Conservation (phyloP, 2,113 vertebrate genomes). For the Colaptes auratus region DNA sequence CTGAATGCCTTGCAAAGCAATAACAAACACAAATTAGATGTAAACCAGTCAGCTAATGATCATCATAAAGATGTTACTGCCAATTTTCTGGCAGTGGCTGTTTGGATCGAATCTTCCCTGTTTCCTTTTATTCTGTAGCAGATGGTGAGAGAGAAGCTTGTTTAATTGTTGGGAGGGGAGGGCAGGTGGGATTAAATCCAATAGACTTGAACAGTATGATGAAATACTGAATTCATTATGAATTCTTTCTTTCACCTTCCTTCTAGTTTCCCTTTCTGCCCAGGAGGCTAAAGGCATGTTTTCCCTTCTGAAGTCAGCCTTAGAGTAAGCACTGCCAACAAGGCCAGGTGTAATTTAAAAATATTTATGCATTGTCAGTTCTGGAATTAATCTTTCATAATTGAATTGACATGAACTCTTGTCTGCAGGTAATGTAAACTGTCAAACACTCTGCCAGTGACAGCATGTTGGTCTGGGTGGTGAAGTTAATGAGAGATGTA, state of each 20-base stretch:
- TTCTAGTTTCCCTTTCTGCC: constrained; percentile 54
- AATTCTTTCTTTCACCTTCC: constrained; percentile 45
- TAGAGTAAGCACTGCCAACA: constrained; percentile 59
- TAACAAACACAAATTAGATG: constrained; percentile 24
- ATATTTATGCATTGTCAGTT: constrained; percentile 74
- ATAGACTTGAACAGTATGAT: background rate
- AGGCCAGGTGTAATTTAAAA: constrained; percentile 71
- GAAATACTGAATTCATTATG: constrained; percentile 29
- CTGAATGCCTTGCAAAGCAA: constrained; percentile 30
- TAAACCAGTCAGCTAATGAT: constrained; percentile 30
- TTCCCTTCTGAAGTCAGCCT: constrained; percentile 15
- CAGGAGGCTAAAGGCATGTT: constrained; percentile 59
- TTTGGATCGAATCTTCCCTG: background rate
- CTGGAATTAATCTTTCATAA: constrained; percentile 73
- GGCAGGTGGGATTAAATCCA: background rate
- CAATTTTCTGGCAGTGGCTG: constrained; percentile 37
- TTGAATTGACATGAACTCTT: constrained; percentile 65
- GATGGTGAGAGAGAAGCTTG: constrained; percentile 3
- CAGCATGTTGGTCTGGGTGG: constrained; percentile 63
- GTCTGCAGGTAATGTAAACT: constrained; percentile 75
- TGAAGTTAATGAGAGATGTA: constrained; percentile 68
- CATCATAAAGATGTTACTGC: background rate
- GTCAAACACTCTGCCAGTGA: constrained; percentile 67
- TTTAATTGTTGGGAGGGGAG: background rate
- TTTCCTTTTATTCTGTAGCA: constrained; percentile 16